Evolutionary conservation across 2,888 invertebrate species (phyloP), one percentile per base, ranked within the genome.

Genomic region (Itoplectis maculator): DNA sequence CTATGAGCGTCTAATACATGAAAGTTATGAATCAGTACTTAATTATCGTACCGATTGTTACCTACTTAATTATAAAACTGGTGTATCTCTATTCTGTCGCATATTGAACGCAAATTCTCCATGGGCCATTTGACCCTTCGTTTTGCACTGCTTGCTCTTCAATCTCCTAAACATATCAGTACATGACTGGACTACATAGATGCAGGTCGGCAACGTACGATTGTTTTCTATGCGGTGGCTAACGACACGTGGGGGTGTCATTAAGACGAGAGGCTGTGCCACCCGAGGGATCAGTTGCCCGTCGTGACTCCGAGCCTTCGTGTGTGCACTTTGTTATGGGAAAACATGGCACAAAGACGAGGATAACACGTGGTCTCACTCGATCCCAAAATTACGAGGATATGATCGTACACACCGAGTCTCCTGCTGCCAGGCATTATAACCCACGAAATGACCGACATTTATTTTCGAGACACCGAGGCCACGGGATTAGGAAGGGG

Each of bases 391-490:
- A 84, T 79, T 82, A 82, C 68, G 81, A 69, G 76, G 23, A 68
- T 63, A 59, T 51, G 78, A 80, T 77, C 69, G 75, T 51, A 5
- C 5, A 75, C 61, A 35, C 51, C 40, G 75, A 81, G 61, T 66
- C 75, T 73, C 69, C 56, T 35, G 49, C 42, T 35, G 63, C 56
- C 35, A 65, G 49, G 51, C 54, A 68, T 82, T 76, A 81, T 69
- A 79, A 75, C 75, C 76, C 70, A 80, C 74, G 61, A 87, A 87
- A 86, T 86, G 79, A 81, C 83, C 70, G 75, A 86, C 85, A 87
- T 87, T 84, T 86, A 86, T 86, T 84, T 84, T 82, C 76, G 72
- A 73, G 80, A 76, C 74, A 66, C 37, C 66, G 51, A 73, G 59
- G 63, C 56, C 29, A 75, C 65, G 56, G 77, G 79, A 79, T 84